These are phyloP conservation scores for Blastomussa wellsi DNA, from an alignment of 92 coral and sea anemone species.

Conservation along the genomic window DNA sequence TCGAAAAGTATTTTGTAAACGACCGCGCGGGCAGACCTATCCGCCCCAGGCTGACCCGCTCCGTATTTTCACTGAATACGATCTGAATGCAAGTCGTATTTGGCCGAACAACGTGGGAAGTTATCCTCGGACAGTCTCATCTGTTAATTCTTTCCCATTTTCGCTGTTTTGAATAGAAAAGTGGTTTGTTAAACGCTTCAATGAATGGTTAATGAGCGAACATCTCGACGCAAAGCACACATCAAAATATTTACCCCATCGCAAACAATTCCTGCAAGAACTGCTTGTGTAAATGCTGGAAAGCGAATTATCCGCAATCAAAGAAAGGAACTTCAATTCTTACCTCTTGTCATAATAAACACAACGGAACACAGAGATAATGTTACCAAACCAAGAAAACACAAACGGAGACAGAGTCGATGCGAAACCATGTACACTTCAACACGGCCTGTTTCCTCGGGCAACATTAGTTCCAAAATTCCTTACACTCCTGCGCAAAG, in stretches of 20 bases:
- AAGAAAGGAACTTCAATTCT: not conserved
- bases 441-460: slow-evolving; percentile 13
- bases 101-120: not conserved
- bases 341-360: slow-evolving; percentile 56
- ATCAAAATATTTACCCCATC: not conserved
- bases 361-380: slow-evolving; percentile 51
- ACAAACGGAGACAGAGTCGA: slow-evolving; percentile 51
- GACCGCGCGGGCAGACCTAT: not conserved
- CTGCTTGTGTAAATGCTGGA: not conserved
- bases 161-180: not conserved
- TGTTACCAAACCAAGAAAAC: slow-evolving; percentile 45
- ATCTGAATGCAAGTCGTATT: not conserved
- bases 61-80: not conserved
- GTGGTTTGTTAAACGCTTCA: slow-evolving; percentile 22
- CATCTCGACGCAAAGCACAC: not conserved
- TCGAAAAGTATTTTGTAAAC: not conserved
- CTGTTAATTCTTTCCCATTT: not conserved
- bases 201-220: slow-evolving; percentile 25
- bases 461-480: slow-evolving; percentile 11
- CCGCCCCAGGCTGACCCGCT: not conserved
- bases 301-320: not conserved
- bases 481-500: not conserved
- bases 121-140: not conserved
- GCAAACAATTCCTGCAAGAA: not conserved
- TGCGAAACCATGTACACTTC: slow-evolving; percentile 48